Evolutionary conservation across 2,888 invertebrate species (phyloP), one percentile per base, ranked within the genome.

Genomic region (Callyntrura guangdongensis): DNA sequence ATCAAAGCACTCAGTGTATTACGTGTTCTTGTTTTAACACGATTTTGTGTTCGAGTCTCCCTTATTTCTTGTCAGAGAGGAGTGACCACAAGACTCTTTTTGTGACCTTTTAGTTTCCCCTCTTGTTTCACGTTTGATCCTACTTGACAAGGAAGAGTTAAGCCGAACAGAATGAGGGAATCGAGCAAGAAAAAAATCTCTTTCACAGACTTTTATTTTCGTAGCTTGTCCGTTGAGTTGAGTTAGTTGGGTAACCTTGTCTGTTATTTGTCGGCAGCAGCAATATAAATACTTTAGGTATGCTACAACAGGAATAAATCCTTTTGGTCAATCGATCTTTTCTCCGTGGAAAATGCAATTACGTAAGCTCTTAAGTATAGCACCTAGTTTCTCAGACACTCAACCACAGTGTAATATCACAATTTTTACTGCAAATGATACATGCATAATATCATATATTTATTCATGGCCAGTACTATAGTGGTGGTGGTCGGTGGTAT

Each of bases 61-160:
- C n/a, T 49, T 74, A n/a, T 20, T 49, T 5, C 11, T 49, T 49
- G 49, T 74, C 74, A 49, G 82, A 20, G 61, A 83, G 6, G 27
- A 56, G 47, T 20, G 20, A 47, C 72, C 72, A 72, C 72, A 36
- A 47, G 72, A 72, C 45, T 72, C 72, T 72, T 27, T 81, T 36
- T 56, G 36, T 81, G 81, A 81, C 81, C 81, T 81, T 81, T 81
- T 25, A 36, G 61, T 9, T 20, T 81, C 67, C 61, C 64, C 61
- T n/a, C n/a, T 64, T 56, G 69, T 69, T 53, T 72, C 84, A 14
- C 53, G 49, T 69, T 84, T 84, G 84, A 84, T 84, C 84, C 36
- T 72, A 53, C 84, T 72, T 84, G 84, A 84, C 84, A 53, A 84
- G 84, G 45, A 84, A 25, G 61, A 82, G 61, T 61, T 61, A 47